phyloP scores from a whole-genome alignment of 2,797 vertebrate genomes.

The Phataginus tricuspis region DNA sequence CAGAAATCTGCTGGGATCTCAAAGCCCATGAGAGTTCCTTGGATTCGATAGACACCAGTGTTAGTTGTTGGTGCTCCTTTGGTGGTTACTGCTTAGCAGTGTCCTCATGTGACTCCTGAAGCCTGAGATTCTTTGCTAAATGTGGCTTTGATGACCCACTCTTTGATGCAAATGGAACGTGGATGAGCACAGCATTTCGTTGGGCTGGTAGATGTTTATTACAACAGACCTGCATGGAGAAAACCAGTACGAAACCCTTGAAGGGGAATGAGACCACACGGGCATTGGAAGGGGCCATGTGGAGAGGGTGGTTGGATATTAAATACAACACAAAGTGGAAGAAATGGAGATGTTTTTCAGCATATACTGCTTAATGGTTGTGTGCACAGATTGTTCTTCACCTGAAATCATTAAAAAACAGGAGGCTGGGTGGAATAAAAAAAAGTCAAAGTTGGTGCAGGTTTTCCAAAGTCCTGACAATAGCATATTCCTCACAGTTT shows the following conservation, averaged over 20 bases:
- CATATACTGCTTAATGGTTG: fast-evolving
- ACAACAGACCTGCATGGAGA: background rate
- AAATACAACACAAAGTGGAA: background rate
- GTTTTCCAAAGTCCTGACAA: background rate
- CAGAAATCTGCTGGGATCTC: background rate
- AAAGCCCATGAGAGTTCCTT: background rate
- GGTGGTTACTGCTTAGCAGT: background rate
- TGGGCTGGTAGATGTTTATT: background rate
- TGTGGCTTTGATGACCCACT: background rate
- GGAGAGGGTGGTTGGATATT: fast-evolving
- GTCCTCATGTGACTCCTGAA: too few species aligned
- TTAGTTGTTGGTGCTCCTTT: too few species aligned
- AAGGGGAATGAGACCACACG: fast-evolving
- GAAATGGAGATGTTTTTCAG: background rate
- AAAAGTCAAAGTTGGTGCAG: fast-evolving
- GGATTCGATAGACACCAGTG: fast-evolving
- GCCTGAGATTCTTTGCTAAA: background rate
- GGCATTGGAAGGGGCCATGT: background rate
- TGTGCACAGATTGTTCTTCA: background rate
- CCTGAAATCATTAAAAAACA: background rate
- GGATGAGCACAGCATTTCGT: background rate
- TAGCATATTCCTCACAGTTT: fast-evolving
- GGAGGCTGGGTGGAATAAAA: background rate
- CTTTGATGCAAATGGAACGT: too few species aligned
- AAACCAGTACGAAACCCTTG: too few species aligned